Conservation (phyloP, 2,797 vertebrate species). For the Gambelia wislizenii region DNA sequence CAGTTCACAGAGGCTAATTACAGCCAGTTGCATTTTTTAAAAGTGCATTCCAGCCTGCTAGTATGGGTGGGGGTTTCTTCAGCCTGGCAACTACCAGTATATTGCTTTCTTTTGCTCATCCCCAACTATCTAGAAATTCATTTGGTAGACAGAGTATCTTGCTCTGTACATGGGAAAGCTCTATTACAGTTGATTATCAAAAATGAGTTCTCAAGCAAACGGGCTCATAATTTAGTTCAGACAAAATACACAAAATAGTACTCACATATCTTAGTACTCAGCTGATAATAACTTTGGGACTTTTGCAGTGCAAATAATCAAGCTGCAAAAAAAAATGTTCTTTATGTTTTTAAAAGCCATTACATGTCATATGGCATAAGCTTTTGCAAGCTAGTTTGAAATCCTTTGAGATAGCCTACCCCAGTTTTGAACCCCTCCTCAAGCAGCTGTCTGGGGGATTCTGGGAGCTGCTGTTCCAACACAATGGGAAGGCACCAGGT, state of each 20-base stretch:
- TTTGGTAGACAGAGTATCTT: neutral
- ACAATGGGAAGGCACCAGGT: neutral
- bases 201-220: neutral
- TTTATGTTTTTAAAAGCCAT: neutral
- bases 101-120: neutral
- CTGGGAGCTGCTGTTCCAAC: neutral
- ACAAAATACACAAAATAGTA: constrained; percentile 19
- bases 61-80: neutral
- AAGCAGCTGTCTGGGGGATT: neutral
- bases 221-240: constrained; percentile 1
- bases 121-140: neutral
- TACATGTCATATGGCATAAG: constrained; percentile 39
- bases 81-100: no score
- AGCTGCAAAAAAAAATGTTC: constrained; percentile 18
- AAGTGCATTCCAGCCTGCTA: neutral
- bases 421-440: neutral
- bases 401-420: constrained; percentile 10
- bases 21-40: constrained; percentile 16
- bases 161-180: neutral
- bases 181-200: constrained; percentile 14
- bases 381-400: constrained; percentile 47
- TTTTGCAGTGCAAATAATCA: constrained; percentile 34
- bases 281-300: constrained; percentile 23
- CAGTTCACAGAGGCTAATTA: neutral
- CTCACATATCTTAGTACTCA: constrained; percentile 15